Conservation (phyloP, 2,797 vertebrate genomes). For the Tokudaia muenninki region DNA sequence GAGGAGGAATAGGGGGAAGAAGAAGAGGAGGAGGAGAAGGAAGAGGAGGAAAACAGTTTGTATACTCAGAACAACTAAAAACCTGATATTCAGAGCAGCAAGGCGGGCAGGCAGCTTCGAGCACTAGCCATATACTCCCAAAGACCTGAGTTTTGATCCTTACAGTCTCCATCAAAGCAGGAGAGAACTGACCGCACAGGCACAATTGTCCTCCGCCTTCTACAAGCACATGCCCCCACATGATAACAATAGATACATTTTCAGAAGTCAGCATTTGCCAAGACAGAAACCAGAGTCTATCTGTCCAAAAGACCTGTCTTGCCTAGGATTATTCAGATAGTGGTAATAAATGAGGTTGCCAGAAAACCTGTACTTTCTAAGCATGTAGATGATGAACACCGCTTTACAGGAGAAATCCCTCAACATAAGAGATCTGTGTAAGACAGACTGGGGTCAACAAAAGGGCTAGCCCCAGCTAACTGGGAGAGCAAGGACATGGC, state of each 20-base stretch:
- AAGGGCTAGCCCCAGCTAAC: background rate
- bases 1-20: background rate
- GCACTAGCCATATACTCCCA: background rate
- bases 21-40: background rate
- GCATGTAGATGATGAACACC: background rate
- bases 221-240: background rate
- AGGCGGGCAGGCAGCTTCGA: background rate
- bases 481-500: background rate
- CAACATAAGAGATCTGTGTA: background rate
- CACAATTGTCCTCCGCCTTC: background rate
- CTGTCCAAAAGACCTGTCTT: background rate
- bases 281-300: conserved; percentile 8
- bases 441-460: background rate
- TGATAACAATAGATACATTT: background rate
- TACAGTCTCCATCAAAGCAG: background rate
- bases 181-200: background rate
- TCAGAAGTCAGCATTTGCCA: conserved; percentile 1
- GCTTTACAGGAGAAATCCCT: background rate
- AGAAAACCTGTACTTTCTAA: background rate
- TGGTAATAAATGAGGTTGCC: conserved; percentile 8
- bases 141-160: background rate
- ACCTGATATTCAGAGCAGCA: background rate
- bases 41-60: background rate
- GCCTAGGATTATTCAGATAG: background rate
- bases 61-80: conserved; percentile 3